These are phyloP conservation scores for Megaleporinus macrocephalus DNA, from an alignment of 2,113 vertebrate genomes.

Conservation along the genomic window DNA sequence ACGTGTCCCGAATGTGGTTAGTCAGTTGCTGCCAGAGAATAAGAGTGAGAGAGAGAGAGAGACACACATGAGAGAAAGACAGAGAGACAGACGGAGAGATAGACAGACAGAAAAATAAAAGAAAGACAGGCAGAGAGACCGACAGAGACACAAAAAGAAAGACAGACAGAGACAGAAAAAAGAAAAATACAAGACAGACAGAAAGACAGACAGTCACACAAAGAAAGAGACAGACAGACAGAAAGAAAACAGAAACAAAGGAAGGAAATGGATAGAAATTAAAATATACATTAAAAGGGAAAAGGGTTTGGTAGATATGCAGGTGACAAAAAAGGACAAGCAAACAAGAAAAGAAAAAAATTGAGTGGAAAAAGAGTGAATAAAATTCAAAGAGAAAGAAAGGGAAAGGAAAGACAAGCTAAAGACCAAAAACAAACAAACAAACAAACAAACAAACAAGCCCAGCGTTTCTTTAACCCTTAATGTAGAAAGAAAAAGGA, in stretches of 20 bases:
- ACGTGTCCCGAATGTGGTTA: conserved; percentile 95
- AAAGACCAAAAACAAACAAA: neutral
- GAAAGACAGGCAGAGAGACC: neutral
- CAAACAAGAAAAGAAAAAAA: no score
- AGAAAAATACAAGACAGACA: neutral
- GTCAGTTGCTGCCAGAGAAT: conserved; percentile 87
- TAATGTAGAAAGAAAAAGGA: no score
- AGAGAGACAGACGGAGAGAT: neutral
- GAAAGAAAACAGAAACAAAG: neutral
- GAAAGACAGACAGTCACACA: neutral
- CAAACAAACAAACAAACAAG: no score
- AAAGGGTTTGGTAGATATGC: no score
- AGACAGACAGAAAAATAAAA: no score
- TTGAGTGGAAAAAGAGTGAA: no score
- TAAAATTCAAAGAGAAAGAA: no score
- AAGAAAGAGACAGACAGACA: no score
- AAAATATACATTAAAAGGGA: no score
- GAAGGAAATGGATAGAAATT: neutral
- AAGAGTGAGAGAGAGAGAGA: neutral
- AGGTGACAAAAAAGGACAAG: no score
- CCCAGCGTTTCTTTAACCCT: no score
- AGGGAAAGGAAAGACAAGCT: neutral
- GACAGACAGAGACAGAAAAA: neutral
- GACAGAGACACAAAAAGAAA: no score
- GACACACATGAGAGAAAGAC: neutral